Base-by-base conservation (phyloP, 2,888 invertebrate genomes). In the Steinernema hermaphroditum region DNA sequence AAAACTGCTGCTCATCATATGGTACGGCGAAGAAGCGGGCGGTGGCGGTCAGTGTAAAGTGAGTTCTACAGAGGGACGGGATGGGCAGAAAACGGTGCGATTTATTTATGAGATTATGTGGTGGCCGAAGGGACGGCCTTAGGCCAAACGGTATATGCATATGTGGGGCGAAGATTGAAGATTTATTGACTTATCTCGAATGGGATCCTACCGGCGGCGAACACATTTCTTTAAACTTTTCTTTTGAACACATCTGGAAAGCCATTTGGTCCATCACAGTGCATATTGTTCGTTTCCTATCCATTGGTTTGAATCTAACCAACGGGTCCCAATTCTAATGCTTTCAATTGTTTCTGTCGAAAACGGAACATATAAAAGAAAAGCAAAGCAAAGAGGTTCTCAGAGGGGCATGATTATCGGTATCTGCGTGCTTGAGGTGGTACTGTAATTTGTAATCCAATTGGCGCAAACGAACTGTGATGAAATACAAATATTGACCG, bases 1-100 rank as follows among this genome's bases (percentile, higher is more conserved):
- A n/a, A 62, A 62, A 62, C 62, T 12, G 62, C 62, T 62, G 62
- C 29, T 32, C 62, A 62, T 62, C 62, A 62, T 62, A 62, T 62
- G 62, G 62, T 27, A 29, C 4, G 32, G 16, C 29, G 29, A 54
- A 8, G 62, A 29, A 4, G 37, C 37, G 37, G 37, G 12, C 37
- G 37, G 37, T 27, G 62, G 62, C 62, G 29, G 32, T 32, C 2
- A 32, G 62, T 62, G 62, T 62, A 62, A 62, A 62, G 32, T 62
- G 16, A 6, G 62, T 4, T 22, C 34, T 32, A 27, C 62, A 34
- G 8, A 16, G 27, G 54, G 27, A 54, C 24, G 4, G 54, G 22
- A 54, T n/a, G n/a, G 4, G 22, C 29, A 32, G 62, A 32, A 62
- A 32, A 62, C 12, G 62, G 29, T 29, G 62, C 27, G 62, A 62